phyloP scores from a whole-genome alignment of 1,140 invertebrate species.

The Drosophila murphyi region DNA sequence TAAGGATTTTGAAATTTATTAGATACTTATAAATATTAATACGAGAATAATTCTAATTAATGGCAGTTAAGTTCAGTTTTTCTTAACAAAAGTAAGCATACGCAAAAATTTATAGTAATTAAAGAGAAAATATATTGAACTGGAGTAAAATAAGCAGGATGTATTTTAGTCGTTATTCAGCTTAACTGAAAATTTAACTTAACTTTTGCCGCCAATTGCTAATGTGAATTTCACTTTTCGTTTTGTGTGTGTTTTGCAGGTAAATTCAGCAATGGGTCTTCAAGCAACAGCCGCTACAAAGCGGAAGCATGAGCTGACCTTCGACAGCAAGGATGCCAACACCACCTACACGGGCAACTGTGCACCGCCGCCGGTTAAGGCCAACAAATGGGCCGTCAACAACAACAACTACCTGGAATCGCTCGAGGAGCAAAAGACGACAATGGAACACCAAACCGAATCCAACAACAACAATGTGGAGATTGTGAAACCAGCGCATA shows the following conservation, averaged over 20 bases:
- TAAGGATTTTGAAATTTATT: too few species aligned
- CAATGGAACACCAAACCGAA: constrained; percentile 34
- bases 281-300: constrained; percentile 89
- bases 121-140: not conserved
- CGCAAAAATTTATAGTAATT: too few species aligned
- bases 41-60: too few species aligned
- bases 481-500: constrained; percentile 45
- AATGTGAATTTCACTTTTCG: constrained; percentile 52
- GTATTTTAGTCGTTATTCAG: not conserved
- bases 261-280: constrained; percentile 91
- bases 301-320: constrained; percentile 87
- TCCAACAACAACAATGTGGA: constrained; percentile 66
- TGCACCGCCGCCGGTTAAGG: constrained; percentile 84
- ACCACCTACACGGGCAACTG: constrained; percentile 79
- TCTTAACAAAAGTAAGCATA: too few species aligned
- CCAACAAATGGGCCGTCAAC: constrained; percentile 85
- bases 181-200: not conserved
- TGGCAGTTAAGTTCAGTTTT: not conserved
- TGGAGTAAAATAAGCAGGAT: not conserved
- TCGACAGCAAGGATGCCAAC: constrained; percentile 79
- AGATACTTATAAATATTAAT: too few species aligned
- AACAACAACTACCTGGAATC: constrained; percentile 83
- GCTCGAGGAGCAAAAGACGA: constrained; percentile 56
- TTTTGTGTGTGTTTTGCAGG: constrained; percentile 85
- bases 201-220: constrained; percentile 45